These are phyloP conservation scores for Chromoteleia sp. DNA, from an alignment of 2,888 invertebrate species.

Conservation along the genomic window DNA sequence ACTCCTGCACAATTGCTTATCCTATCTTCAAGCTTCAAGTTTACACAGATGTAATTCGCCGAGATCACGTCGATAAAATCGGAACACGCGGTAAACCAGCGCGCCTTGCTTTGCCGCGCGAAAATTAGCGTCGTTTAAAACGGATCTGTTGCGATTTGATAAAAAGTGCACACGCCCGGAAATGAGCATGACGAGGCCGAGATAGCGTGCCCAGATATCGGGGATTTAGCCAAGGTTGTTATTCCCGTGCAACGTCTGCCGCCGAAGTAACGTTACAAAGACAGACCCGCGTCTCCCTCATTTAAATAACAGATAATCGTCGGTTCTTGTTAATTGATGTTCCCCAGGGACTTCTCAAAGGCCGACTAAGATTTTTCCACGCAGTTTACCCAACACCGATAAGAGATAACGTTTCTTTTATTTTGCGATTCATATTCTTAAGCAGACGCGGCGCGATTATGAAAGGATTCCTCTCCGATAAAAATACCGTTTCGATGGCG, in stretches of 20 bases:
- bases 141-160: slow-evolving; percentile 72
- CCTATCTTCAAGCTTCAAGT: not conserved
- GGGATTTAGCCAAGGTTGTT: slow-evolving; percentile 68
- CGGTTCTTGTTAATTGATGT: slow-evolving; percentile 81
- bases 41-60: slow-evolving; percentile 9
- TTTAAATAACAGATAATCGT: slow-evolving; percentile 83
- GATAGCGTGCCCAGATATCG: slow-evolving; percentile 70
- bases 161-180: slow-evolving; percentile 76
- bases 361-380: slow-evolving; percentile 76
- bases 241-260: slow-evolving; percentile 71
- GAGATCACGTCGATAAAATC: slow-evolving; percentile 25
- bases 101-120: slow-evolving; percentile 7
- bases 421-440: slow-evolving; percentile 39
- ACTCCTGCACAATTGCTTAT: not conserved
- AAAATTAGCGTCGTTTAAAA: slow-evolving; percentile 52
- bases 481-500: slow-evolving; percentile 33
- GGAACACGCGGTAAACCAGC: slow-evolving; percentile 1
- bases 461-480: slow-evolving; percentile 39
- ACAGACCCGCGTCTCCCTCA: slow-evolving; percentile 75
- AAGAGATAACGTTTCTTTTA: slow-evolving; percentile 49
- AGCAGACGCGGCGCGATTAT: slow-evolving; percentile 38
- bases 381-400: slow-evolving; percentile 40
- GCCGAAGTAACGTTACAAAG: slow-evolving; percentile 74
- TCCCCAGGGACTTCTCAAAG: slow-evolving; percentile 77
- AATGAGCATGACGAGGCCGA: slow-evolving; percentile 64